These are phyloP conservation scores for Brachionus rubens DNA, from an alignment of 1,140 invertebrate species.

Conservation along the genomic window DNA sequence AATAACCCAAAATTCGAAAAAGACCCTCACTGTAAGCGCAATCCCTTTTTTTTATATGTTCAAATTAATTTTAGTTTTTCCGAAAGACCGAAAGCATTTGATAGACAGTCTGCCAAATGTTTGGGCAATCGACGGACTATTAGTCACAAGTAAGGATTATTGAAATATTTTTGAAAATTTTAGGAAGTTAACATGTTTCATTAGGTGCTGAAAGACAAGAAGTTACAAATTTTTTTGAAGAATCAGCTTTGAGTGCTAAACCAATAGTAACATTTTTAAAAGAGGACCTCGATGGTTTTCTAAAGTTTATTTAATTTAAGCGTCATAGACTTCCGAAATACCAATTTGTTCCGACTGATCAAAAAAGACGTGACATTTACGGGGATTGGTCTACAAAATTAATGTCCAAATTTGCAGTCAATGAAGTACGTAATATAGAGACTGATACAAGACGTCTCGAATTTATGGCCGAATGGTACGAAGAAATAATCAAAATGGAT, in stretches of 20 bases:
- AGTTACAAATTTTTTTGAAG: conserved; percentile 57
- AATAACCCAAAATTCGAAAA: conserved; percentile 56
- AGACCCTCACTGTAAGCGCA: conserved; percentile 55
- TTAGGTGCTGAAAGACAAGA: conserved; percentile 57
- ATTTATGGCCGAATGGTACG: conserved; percentile 54
- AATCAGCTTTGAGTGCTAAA: conserved; percentile 54
- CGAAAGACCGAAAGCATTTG: conserved; percentile 59
- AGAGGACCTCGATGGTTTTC: no score
- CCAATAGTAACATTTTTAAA: conserved; percentile 53
- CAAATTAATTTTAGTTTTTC: conserved; percentile 32
- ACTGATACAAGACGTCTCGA: conserved; percentile 53
- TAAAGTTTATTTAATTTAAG: conserved; percentile 51
- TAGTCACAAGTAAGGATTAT: conserved; percentile 55
- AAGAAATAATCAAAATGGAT: conserved; percentile 53
- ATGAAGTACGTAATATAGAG: conserved; percentile 54
- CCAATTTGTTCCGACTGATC: conserved; percentile 53
- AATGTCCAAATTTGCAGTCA: conserved; percentile 53
- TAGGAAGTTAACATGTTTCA: conserved; percentile 45
- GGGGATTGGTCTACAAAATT: conserved; percentile 51
- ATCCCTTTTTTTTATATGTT: conserved; percentile 21
- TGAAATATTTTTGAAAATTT: not conserved
- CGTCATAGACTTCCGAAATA: conserved; percentile 54
- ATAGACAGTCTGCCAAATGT: conserved; percentile 58
- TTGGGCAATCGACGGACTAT: conserved; percentile 59
- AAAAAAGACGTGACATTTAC: conserved; percentile 49